These are phyloP conservation scores for Synergus itoensis DNA, from an alignment of 2,888 invertebrate genomes.

Conservation along the genomic window DNA sequence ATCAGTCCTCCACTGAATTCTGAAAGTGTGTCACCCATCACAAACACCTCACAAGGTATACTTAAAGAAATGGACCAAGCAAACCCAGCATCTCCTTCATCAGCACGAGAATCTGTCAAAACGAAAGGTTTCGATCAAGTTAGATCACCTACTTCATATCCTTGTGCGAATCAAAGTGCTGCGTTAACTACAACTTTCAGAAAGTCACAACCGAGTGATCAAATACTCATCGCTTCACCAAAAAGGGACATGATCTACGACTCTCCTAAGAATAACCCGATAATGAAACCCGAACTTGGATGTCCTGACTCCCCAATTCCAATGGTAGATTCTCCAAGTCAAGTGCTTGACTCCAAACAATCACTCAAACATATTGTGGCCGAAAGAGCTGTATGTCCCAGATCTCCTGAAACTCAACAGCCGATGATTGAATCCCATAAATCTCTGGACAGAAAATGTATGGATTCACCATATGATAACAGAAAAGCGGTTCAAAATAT, in stretches of 20 bases:
- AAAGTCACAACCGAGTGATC: constrained; percentile 70
- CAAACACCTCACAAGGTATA: constrained; percentile 43
- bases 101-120: not conserved
- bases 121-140: not conserved
- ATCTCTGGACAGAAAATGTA: not conserved
- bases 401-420: constrained; percentile 44
- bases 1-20: constrained; percentile 43
- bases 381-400: constrained; percentile 49
- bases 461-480: not conserved
- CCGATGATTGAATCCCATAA: not conserved
- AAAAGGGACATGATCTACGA: constrained; percentile 68
- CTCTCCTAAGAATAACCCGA: constrained; percentile 52
- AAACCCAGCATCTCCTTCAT: constrained; percentile 44
- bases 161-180: constrained; percentile 64
- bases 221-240: constrained; percentile 73
- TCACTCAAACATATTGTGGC: constrained; percentile 49
- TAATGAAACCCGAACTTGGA: constrained; percentile 56
- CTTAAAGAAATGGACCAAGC: constrained; percentile 38
- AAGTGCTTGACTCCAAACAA: constrained; percentile 53
- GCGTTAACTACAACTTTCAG: constrained; percentile 70
- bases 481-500: not conserved
- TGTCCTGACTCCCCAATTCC: constrained; percentile 67
- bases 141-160: constrained; percentile 26
- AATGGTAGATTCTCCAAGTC: constrained; percentile 66
- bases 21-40: constrained; percentile 30